Base-by-base conservation (phyloP, 2,888 invertebrate species). In the Drosophila paranaensis region DNA sequence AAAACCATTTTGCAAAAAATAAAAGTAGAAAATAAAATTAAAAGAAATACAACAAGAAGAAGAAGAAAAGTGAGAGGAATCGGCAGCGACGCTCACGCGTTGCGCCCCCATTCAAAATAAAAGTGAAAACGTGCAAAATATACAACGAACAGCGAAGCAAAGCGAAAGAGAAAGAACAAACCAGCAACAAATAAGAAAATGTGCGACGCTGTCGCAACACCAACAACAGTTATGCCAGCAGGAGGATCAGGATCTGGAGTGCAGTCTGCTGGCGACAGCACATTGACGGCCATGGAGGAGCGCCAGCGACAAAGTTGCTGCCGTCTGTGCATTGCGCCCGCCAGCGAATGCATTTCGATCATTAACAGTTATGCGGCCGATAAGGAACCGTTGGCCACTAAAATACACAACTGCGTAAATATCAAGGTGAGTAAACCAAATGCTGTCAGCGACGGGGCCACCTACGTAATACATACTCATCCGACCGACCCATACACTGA, bases 341-440 rank as follows among this genome's bases (percentile, higher is more conserved):
- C 93, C 77, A 91, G 89, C 71, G 93, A 93, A 82, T 93, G 93
- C 90, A 93, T 93, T 86, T 92, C 93, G 64, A 93, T 93, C 81
- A 91, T 93, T 77, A 92, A 92, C 72, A 93, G 92, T 81, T 92
- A 91, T 81, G 93, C 93, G 58, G 93, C 93, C 81, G 93, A 93
- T 88, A 93, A 93, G 86, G 93, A 93, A 80, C 92, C 93, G 69
- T 82, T 93, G 82, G 88, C 90, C 66, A 90, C 88, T 66, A 93
- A 93, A 91, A 93, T 93, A 77, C 83, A 90, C 63, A 90, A 92
- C 74, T 93, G 93, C 90, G 92, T 93, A 79, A 91, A 91, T 86
- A 92, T 93, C 78, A 93, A 93, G 93, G 93, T 93, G 82, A 92
- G 93, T 77, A 50, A 45, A 45, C 14, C 42, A 45, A 60, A 60